phyloP scores from a whole-genome alignment of 2,888 invertebrate genomes.

The Trachelus iudaicus region DNA sequence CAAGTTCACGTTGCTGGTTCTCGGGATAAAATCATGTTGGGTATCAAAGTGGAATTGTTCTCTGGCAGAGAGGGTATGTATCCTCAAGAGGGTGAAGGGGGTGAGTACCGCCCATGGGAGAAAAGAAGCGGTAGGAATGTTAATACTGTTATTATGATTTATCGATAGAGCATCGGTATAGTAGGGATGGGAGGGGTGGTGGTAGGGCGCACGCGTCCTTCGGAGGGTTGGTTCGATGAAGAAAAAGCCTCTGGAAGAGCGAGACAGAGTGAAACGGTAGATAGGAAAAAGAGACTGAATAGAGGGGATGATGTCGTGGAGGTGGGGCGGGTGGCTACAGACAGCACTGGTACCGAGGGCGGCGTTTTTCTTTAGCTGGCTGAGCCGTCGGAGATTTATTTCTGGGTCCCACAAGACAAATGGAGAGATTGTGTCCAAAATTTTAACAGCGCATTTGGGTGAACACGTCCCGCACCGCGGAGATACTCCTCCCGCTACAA shows the following conservation, averaged over 20 bases:
- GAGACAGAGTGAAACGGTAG: slow-evolving; percentile 31
- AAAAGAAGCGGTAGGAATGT: slow-evolving; percentile 52
- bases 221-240: slow-evolving; percentile 43
- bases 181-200: slow-evolving; percentile 27
- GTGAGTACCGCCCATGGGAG: background rate
- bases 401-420: slow-evolving; percentile 80
- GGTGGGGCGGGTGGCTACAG: slow-evolving; percentile 45
- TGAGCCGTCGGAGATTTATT: slow-evolving; percentile 73
- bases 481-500: slow-evolving; percentile 64
- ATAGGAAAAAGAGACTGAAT: slow-evolving; percentile 12
- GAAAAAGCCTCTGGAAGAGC: slow-evolving; percentile 41
- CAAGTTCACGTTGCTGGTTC: background rate
- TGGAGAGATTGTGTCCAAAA: slow-evolving; percentile 84
- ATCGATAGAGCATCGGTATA: slow-evolving; percentile 56
- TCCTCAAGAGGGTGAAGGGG: background rate
- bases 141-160: slow-evolving; percentile 63
- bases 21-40: background rate
- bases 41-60: background rate
- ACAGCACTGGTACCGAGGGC: slow-evolving; percentile 63
- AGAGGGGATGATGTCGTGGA: slow-evolving; percentile 21
- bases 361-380: slow-evolving; percentile 71
- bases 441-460: slow-evolving; percentile 80
- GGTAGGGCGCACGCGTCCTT: slow-evolving; percentile 23
- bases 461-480: slow-evolving; percentile 62
- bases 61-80: background rate